phyloP scores from a whole-genome alignment of 2,888 invertebrate species.

The Napeogenes inachia region DNA sequence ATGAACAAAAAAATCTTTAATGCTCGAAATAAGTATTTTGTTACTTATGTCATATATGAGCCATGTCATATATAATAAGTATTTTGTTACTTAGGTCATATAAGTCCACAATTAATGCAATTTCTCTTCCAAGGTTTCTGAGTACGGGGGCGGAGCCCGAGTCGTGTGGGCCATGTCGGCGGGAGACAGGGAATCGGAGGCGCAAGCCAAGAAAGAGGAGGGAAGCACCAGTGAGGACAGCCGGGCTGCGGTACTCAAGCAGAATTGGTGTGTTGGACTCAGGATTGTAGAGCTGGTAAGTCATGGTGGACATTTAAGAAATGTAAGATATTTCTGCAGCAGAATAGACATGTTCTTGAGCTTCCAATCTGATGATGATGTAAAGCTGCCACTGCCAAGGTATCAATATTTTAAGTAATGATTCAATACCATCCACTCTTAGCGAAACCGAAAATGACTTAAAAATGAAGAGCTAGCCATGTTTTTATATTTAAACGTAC shows the following conservation, averaged over 20 bases:
- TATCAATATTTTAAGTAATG: too few relatives aligned
- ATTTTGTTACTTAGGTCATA: not conserved
- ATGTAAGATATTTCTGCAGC: not conserved
- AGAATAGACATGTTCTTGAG: too few relatives aligned
- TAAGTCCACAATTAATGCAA: constrained; percentile 22
- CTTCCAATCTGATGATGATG: too few relatives aligned
- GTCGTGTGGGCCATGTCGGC: constrained; percentile 80
- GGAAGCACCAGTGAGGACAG: constrained; percentile 58
- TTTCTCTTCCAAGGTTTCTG: constrained; percentile 53
- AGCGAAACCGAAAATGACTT: too few relatives aligned
- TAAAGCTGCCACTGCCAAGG: too few relatives aligned
- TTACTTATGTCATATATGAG: not conserved
- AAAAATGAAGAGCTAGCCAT: too few relatives aligned
- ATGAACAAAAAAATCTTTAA: not conserved
- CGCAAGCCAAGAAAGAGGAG: constrained; percentile 74
- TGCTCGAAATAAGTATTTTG: not conserved
- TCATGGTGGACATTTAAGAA: constrained; percentile 15
- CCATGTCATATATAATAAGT: too few relatives aligned
- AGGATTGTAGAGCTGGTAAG: constrained; percentile 81
- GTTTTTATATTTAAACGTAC: too few relatives aligned
- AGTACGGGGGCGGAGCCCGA: constrained; percentile 73
- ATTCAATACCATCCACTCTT: too few relatives aligned
- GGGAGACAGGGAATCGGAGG: constrained; percentile 77
- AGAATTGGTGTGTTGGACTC: constrained; percentile 78
- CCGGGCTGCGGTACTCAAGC: constrained; percentile 60